phyloP scores from a whole-genome alignment of 2,888 invertebrate genomes.

The Acleris cristana region DNA sequence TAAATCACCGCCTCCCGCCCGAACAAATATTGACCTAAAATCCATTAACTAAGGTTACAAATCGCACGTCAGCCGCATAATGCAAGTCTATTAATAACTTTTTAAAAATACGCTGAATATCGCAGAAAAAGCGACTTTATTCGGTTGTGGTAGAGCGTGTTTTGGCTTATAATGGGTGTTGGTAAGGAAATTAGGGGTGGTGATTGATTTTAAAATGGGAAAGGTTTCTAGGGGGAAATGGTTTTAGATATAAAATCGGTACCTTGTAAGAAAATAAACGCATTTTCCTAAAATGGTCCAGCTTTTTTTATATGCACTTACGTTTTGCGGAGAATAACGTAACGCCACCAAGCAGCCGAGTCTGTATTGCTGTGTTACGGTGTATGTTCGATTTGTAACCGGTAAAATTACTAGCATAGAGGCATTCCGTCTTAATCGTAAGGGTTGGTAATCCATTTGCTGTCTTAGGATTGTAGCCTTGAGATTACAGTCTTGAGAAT shows the following conservation, averaged over 20 bases:
- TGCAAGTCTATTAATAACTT: slow-evolving; percentile 32
- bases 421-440: too few species aligned
- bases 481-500: too few species aligned
- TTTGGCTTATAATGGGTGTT: not conserved
- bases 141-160: not conserved
- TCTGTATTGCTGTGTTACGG: too few species aligned
- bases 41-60: slow-evolving; percentile 14
- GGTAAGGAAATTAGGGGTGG: slow-evolving; percentile 4
- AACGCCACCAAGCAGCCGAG: too few species aligned
- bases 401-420: too few species aligned
- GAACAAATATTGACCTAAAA: slow-evolving; percentile 5
- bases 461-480: too few species aligned
- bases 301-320: too few species aligned
- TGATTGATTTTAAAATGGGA: slow-evolving; percentile 30
- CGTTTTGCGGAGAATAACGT: too few species aligned
- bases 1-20: not conserved
- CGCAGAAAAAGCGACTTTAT: not conserved
- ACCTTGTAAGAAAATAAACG: not conserved
- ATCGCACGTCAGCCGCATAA: slow-evolving; percentile 9
- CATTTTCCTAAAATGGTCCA: not conserved
- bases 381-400: too few species aligned
- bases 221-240: slow-evolving; percentile 10
- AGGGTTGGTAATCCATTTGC: too few species aligned
- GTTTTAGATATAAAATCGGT: not conserved
- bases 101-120: not conserved